Percentiles rank a stretch among this genome's conserved stretches.
These are phyloP conservation scores for Rhodophaea formosa DNA, from an alignment of 2,888 invertebrate species.

Conservation along the genomic window DNA sequence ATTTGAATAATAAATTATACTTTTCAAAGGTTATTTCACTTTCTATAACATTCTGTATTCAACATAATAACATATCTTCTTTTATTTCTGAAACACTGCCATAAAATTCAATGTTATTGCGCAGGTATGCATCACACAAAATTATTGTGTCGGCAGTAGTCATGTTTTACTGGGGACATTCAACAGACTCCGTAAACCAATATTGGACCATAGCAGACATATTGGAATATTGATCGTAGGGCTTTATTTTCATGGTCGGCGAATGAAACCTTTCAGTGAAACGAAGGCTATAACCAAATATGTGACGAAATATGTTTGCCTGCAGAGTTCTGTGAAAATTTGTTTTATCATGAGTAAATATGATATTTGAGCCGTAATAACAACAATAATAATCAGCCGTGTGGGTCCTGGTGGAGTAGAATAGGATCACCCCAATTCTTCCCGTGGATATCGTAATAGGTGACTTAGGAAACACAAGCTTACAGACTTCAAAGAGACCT, in stretches of 20 bases:
- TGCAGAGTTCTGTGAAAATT: background rate
- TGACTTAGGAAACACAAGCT: too few species aligned
- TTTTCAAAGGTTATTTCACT: too few species aligned
- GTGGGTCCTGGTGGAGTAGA: too few species aligned
- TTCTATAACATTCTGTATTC: too few species aligned
- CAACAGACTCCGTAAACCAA: background rate
- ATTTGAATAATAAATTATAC: too few species aligned
- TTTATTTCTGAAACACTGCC: constrained; percentile 19
- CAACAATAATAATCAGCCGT: too few species aligned
- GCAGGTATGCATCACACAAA: constrained; percentile 2
- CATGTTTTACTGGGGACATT: constrained; percentile 2
- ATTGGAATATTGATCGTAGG: background rate
- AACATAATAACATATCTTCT: background rate
- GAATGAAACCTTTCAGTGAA: background rate
- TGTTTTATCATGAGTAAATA: background rate
- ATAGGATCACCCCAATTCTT: too few species aligned
- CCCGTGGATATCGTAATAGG: too few species aligned
- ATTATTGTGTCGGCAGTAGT: background rate
- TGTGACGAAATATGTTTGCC: background rate
- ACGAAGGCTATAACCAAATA: background rate
- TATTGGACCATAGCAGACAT: constrained; percentile 1
- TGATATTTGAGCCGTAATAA: too few species aligned
- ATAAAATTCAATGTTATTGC: constrained; percentile 9
- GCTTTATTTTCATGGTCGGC: background rate
- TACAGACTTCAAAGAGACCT: too few species aligned